phyloP scores from a whole-genome alignment of 2,797 vertebrate genomes.

The Tolypeutes matacus region DNA sequence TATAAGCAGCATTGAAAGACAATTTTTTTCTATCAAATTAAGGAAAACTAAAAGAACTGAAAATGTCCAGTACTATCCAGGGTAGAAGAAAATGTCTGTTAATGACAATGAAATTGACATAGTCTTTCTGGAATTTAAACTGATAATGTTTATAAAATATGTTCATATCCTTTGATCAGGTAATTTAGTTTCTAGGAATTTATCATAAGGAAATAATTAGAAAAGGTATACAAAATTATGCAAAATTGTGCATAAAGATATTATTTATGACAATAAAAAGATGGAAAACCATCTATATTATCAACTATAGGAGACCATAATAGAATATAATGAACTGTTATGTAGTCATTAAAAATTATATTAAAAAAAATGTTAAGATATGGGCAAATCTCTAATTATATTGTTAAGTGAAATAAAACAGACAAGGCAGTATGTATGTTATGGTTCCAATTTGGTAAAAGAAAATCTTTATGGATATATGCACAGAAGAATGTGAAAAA shows the following conservation, averaged over 20 bases:
- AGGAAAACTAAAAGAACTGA: neutral
- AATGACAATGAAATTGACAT: neutral
- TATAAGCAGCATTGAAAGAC: neutral
- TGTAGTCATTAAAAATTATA: conserved; percentile 43
- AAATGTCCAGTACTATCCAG: neutral
- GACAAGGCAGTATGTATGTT: neutral
- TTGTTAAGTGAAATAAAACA: conserved; percentile 38
- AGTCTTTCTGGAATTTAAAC: conserved; percentile 42
- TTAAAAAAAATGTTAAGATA: conserved; percentile 31
- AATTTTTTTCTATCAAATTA: conserved; percentile 14
- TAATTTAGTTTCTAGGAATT: conserved; percentile 35
- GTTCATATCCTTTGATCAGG: neutral
- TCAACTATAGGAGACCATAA: neutral
- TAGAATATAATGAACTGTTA: neutral
- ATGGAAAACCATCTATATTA: neutral
- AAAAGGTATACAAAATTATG: conserved; percentile 21
- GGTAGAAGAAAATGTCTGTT: neutral
- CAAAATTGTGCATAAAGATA: neutral
- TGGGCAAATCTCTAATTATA: neutral
- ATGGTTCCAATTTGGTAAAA: neutral
- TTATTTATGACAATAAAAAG: conserved; percentile 39
- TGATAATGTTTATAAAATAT: neutral
- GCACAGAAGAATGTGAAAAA: neutral
- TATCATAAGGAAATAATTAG: conserved; percentile 29
- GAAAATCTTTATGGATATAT: neutral